phyloP scores from a whole-genome alignment of 2,113 vertebrate genomes.

The Bothrops jararaca region DNA sequence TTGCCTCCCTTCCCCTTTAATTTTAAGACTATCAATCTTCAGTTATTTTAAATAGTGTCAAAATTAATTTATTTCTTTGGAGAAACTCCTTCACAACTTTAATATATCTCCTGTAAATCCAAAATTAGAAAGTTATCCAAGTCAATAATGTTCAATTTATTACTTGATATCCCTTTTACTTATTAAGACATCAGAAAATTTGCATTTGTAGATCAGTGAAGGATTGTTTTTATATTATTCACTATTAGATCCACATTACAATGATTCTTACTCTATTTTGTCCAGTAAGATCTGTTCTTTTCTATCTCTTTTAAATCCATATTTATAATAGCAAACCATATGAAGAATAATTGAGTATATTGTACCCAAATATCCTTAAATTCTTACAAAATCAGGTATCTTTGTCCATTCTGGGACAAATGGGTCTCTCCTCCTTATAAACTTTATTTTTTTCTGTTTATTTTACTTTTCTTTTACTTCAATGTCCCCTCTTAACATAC shows the following conservation, averaged over 20 bases:
- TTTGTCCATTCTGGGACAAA: no score
- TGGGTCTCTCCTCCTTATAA: not conserved
- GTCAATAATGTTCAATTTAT: not conserved
- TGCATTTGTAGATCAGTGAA: not conserved
- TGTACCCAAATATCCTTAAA: not conserved
- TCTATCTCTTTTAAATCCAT: not conserved
- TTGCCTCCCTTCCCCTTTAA: not conserved
- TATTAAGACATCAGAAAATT: not conserved
- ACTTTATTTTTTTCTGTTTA: not conserved
- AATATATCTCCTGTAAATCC: not conserved
- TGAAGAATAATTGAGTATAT: not conserved
- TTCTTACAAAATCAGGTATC: not conserved
- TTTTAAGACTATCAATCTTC: not conserved
- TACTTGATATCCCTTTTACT: not conserved
- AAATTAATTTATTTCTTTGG: not conserved
- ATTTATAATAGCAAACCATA: not conserved
- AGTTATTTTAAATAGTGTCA: not conserved
- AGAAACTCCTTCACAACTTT: not conserved
- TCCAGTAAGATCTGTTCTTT: not conserved
- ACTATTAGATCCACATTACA: no score
- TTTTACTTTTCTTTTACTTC: not conserved
- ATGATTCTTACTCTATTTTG: not conserved
- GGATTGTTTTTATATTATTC: not conserved
- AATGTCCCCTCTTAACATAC: not conserved
- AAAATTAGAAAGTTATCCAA: not conserved